These are phyloP conservation scores for Nysson spinosus DNA, from an alignment of 2,888 invertebrate species.

Conservation along the genomic window DNA sequence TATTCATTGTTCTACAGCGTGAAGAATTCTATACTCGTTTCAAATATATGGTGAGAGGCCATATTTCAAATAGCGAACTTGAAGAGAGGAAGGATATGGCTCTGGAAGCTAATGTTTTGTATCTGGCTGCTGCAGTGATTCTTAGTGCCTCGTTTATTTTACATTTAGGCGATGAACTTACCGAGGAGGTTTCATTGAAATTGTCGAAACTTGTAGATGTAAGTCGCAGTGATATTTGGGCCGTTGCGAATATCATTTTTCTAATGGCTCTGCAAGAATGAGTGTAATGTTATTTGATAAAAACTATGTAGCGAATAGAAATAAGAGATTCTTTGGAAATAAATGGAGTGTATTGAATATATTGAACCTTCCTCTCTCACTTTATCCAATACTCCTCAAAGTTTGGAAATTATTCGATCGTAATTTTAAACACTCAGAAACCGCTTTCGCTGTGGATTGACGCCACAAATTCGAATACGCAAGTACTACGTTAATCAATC, in stretches of 20 bases:
- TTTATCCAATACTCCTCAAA: too few species aligned
- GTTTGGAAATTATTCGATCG: too few species aligned
- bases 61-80: conserved; percentile 4
- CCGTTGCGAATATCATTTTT: conserved; percentile 58
- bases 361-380: too few species aligned
- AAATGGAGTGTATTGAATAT: too few species aligned
- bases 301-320: too few species aligned
- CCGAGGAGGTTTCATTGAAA: conserved; percentile 29
- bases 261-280: conserved; percentile 48
- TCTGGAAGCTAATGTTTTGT: conserved; percentile 58
- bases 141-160: conserved; percentile 55
- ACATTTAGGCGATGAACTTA: conserved; percentile 14
- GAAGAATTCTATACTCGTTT: conserved; percentile 40
- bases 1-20: conserved; percentile 40
- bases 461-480: too few species aligned
- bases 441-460: too few species aligned
- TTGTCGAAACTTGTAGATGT: conserved; percentile 53
- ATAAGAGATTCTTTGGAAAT: too few species aligned
- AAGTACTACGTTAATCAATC: too few species aligned
- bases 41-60: conserved; percentile 27
- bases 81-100: conserved; percentile 38
- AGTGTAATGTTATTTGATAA: too few species aligned
- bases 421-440: too few species aligned
- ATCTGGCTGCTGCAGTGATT: conserved; percentile 56
- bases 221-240: conserved; percentile 46